A percentile compares a stretch with the other conserved stretches of the same genome.
Evolutionary conservation across 2,888 invertebrate genomes (phyloP).

Genomic region (Noctua comes): DNA sequence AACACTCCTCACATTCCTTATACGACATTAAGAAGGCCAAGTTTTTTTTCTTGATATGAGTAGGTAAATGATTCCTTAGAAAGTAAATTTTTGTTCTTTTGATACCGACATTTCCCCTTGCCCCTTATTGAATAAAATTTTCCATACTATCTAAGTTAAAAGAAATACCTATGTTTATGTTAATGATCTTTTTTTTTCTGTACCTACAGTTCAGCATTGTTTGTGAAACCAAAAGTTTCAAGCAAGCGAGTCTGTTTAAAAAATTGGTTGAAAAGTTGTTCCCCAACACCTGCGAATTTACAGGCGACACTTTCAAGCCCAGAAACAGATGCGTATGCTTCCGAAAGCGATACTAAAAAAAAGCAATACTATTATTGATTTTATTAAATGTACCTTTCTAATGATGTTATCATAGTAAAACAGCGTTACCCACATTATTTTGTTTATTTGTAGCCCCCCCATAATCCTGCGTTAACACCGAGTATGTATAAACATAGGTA

Average conservation of each 20-base stretch:
- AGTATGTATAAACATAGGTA: too few relatives aligned
- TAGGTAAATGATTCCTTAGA: neutral
- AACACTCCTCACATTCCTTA: too few relatives aligned
- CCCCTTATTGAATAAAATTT: too few relatives aligned
- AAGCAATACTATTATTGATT: neutral
- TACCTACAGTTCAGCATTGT: constrained; percentile 93
- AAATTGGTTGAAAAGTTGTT: constrained; percentile 74
- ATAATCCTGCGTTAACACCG: too few relatives aligned
- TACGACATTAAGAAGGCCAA: too few relatives aligned
- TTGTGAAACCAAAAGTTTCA: constrained; percentile 94
- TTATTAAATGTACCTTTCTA: neutral
- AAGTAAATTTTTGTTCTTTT: neutral
- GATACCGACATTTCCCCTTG: too few relatives aligned
- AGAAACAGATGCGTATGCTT: constrained; percentile 73
- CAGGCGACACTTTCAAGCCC: constrained; percentile 73
- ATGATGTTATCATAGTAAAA: neutral
- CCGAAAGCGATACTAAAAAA: constrained; percentile 54
- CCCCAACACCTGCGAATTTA: constrained; percentile 74
- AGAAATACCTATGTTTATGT: neutral
- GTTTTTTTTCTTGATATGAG: neutral
- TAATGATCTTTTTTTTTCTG: constrained; percentile 22
- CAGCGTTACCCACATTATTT: neutral
- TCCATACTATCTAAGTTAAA: neutral
- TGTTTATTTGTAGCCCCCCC: neutral
- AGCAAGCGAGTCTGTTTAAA: constrained; percentile 90